These are phyloP conservation scores for Pseudochaenichthys georgianus DNA, from an alignment of 2,797 vertebrate genomes.

Conservation along the genomic window DNA sequence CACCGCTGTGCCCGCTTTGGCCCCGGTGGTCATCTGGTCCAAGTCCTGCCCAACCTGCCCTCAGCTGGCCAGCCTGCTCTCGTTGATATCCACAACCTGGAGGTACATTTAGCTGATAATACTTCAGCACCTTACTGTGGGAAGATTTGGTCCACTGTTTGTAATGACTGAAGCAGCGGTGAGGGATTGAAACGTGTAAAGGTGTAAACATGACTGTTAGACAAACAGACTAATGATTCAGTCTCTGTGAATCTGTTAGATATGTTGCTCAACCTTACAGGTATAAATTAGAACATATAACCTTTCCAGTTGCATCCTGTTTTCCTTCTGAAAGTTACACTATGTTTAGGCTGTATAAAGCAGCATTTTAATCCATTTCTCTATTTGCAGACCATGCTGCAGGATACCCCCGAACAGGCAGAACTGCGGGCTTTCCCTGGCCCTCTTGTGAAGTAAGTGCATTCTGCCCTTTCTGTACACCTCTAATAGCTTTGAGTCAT, in stretches of 20 bases:
- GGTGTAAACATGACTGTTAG: too few relatives aligned
- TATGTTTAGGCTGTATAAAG: not conserved
- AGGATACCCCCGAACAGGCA: constrained; percentile 91
- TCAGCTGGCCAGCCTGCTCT: constrained; percentile 97
- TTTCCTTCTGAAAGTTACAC: not conserved
- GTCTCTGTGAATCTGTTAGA: not conserved
- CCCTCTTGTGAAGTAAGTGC: constrained; percentile 92
- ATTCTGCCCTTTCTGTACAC: not conserved
- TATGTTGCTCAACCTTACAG: too few relatives aligned
- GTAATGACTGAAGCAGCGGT: not conserved
- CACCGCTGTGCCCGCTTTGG: constrained; percentile 95
- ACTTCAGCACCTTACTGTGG: not conserved
- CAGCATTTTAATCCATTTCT: constrained; percentile 3
- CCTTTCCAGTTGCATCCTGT: not conserved
- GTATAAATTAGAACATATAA: not conserved
- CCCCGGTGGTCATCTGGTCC: constrained; percentile 93
- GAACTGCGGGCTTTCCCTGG: constrained; percentile 94
- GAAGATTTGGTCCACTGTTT: not conserved
- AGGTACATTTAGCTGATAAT: constrained; percentile 81
- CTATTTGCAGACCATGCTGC: constrained; percentile 89
- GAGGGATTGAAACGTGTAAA: not conserved
- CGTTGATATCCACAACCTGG: constrained; percentile 95
- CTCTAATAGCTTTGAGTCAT: not conserved
- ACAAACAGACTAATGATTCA: too few relatives aligned
- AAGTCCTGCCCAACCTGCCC: constrained; percentile 93